Conservation (phyloP, 1,140 invertebrate species). For the Aphis gossypii region DNA sequence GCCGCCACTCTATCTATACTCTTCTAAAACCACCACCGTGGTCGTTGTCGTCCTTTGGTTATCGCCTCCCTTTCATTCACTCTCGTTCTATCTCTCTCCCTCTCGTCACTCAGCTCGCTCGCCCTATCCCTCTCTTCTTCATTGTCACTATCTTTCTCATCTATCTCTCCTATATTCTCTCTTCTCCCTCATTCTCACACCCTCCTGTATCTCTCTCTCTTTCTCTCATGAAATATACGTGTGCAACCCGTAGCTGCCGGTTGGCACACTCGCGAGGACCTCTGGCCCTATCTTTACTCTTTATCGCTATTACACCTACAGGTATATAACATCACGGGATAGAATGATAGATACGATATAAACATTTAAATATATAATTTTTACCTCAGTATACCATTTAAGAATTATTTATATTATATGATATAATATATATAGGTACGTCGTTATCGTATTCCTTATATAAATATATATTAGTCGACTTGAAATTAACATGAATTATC, state of each 20-base stretch:
- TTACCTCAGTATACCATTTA: not conserved
- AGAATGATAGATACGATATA: not conserved
- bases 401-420: not conserved
- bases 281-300: not conserved
- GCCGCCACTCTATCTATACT: not conserved
- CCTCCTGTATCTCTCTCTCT: not conserved
- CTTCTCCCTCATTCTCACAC: not conserved
- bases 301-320: not conserved
- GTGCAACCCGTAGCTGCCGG: not conserved
- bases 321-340: not conserved
- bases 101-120: not conserved
- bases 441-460: too few species aligned
- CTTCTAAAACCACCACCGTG: conserved; percentile 5
- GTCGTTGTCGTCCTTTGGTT: conserved; percentile 22
- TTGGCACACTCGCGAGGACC: not conserved
- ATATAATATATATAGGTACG: too few species aligned
- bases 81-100: not conserved
- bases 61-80: not conserved
- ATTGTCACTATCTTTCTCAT: not conserved
- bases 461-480: not conserved
- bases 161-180: not conserved
- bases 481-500: not conserved
- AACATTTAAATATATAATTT: not conserved
- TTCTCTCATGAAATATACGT: not conserved
- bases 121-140: not conserved